phyloP scores from a whole-genome alignment of 2,113 vertebrate species.

The Albula glossodonta region DNA sequence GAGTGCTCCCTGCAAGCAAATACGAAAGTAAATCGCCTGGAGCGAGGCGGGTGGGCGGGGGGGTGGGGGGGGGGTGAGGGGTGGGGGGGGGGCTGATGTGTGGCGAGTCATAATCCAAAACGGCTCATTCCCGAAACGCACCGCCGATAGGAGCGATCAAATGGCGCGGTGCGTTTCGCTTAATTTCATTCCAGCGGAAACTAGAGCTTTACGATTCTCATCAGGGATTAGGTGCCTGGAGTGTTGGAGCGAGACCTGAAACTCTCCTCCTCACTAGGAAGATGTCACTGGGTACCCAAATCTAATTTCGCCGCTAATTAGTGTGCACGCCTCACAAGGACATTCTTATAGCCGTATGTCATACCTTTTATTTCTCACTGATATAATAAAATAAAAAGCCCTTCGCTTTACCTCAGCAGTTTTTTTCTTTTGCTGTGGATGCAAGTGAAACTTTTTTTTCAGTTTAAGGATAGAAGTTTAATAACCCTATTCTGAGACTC shows the following conservation, averaged over 20 bases:
- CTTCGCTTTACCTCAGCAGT: not conserved
- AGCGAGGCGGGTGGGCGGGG: not conserved
- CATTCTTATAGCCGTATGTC: not conserved
- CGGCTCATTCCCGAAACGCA: constrained; percentile 30
- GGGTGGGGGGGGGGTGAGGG: too few relatives aligned
- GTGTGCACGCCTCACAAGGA: constrained; percentile 12
- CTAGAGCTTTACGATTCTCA: constrained; percentile 63
- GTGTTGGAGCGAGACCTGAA: constrained; percentile 52
- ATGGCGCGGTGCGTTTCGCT: constrained; percentile 68
- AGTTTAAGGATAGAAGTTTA: not conserved
- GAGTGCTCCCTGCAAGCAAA: not conserved
- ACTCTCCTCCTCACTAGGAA: constrained; percentile 28
- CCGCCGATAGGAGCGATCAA: constrained; percentile 60
- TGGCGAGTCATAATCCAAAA: constrained; percentile 39
- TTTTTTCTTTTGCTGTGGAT: not conserved
- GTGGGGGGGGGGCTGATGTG: too few relatives aligned
- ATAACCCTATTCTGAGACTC: not conserved
- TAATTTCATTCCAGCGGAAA: constrained; percentile 69
- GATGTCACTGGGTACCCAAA: constrained; percentile 59
- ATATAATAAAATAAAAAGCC: constrained; percentile 7
- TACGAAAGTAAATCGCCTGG: not conserved
- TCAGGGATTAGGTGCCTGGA: constrained; percentile 67
- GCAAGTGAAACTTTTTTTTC: not conserved
- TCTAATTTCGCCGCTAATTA: constrained; percentile 60
- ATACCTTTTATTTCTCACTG: not conserved